These are phyloP conservation scores for Drosophila barbarae DNA, from an alignment of 2,888 invertebrate genomes.

Conservation along the genomic window DNA sequence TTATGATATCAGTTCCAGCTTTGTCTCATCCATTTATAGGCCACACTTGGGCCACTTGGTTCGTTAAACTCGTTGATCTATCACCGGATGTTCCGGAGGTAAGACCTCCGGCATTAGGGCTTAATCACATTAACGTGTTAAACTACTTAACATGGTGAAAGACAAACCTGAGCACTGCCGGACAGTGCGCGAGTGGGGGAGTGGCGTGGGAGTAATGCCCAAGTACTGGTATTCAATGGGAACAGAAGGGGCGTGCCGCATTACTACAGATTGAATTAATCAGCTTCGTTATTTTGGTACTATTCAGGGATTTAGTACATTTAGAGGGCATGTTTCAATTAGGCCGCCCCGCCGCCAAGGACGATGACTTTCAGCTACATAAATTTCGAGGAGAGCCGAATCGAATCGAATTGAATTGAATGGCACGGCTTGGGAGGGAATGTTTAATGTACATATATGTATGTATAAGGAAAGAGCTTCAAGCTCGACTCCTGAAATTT, in stretches of 20 bases:
- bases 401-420: slow-evolving; percentile 48
- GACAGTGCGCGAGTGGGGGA: background rate
- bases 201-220: background rate
- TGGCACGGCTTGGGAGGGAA: slow-evolving; percentile 34
- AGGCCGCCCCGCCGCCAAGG: slow-evolving; percentile 43
- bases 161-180: slow-evolving; percentile 9
- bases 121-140: slow-evolving; percentile 66
- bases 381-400: slow-evolving; percentile 44
- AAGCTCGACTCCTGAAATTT: slow-evolving; percentile 57
- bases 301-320: slow-evolving; percentile 68
- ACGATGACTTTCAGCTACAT: slow-evolving; percentile 31
- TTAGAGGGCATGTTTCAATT: slow-evolving; percentile 71
- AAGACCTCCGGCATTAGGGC: slow-evolving; percentile 31
- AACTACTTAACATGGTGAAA: slow-evolving; percentile 56
- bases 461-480: slow-evolving; percentile 49
- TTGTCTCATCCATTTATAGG: slow-evolving; percentile 7
- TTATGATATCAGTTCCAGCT: background rate
- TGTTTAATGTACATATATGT: slow-evolving; percentile 48
- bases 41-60: slow-evolving; percentile 17
- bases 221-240: slow-evolving; percentile 2
- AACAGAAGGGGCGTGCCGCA: slow-evolving; percentile 34
- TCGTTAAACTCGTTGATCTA: slow-evolving; percentile 43
- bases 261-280: slow-evolving; percentile 70
- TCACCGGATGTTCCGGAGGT: slow-evolving; percentile 31
- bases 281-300: slow-evolving; percentile 70